A percentile compares a stretch with the other conserved stretches of the same genome.
phyloP scores from a whole-genome alignment of 2,888 invertebrate species.

The Elegia similella region DNA sequence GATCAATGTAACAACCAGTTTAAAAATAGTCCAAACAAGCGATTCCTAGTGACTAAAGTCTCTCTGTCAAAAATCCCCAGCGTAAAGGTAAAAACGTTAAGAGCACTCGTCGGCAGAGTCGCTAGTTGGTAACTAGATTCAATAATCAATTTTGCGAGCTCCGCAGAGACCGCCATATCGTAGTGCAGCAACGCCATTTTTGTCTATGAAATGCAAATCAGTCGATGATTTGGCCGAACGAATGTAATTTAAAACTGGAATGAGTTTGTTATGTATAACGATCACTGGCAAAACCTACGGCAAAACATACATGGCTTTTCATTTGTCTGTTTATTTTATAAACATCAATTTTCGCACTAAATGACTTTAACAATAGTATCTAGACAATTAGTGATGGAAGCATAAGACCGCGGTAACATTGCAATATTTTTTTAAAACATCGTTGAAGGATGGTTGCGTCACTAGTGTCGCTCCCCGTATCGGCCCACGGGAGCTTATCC shows the following conservation, averaged over 20 bases:
- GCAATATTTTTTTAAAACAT: background rate
- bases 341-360: background rate
- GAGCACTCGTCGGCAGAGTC: slow-evolving; percentile 45
- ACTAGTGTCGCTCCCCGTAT: slow-evolving; percentile 33
- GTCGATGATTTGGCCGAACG: slow-evolving; percentile 1
- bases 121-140: slow-evolving; percentile 77
- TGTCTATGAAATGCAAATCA: slow-evolving; percentile 18
- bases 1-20: background rate
- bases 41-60: slow-evolving; percentile 5
- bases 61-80: slow-evolving; percentile 39
- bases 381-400: no score
- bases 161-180: slow-evolving; percentile 40
- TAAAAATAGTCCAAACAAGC: slow-evolving; percentile 8
- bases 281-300: no score
- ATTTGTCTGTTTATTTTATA: background rate
- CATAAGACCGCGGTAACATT: no score
- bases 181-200: slow-evolving; percentile 30
- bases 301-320: background rate
- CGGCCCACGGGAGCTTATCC: slow-evolving; percentile 65
- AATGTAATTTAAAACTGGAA: background rate
- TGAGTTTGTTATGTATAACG: background rate
- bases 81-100: slow-evolving; percentile 51
- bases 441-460: slow-evolving; percentile 18
- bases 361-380: background rate
- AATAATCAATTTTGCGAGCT: slow-evolving; percentile 72